These are phyloP conservation scores for Amiota mariae DNA, from an alignment of 2,888 invertebrate genomes.

Conservation along the genomic window DNA sequence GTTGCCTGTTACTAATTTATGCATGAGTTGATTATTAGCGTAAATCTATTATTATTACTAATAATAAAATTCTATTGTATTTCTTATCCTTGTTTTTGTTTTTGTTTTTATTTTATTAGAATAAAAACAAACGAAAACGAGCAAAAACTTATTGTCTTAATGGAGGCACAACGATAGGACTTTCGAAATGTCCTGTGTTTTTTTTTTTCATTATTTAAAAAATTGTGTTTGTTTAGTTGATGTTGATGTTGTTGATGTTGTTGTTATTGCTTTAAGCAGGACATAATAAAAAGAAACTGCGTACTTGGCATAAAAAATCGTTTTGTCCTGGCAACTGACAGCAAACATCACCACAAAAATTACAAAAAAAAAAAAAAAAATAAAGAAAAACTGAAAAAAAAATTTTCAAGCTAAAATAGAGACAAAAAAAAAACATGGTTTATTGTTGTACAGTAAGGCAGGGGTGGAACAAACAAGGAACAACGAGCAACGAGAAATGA, in stretches of 20 bases:
- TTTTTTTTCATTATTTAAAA: background rate
- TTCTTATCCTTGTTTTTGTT: background rate
- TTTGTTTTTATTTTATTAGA: background rate
- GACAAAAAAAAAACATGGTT: background rate
- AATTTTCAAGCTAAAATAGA: background rate
- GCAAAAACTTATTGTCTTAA: constrained; percentile 15
- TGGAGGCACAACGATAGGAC: background rate
- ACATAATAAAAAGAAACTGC: constrained; percentile 58
- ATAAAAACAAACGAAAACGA: background rate
- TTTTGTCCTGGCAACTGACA: constrained; percentile 56
- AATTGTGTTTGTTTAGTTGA: background rate
- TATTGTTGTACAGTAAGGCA: background rate
- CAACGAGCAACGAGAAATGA: background rate
- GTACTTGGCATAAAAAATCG: constrained; percentile 67
- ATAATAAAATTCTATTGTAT: background rate
- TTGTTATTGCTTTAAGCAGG: constrained; percentile 20
- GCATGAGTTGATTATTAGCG: constrained; percentile 49
- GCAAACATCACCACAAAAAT: constrained; percentile 54
- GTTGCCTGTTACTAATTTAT: constrained; percentile 54
- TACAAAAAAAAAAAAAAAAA: constrained; percentile 16
- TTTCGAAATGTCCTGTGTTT: background rate
- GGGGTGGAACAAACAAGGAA: constrained; percentile 14
- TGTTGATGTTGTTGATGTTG: background rate
- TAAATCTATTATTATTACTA: constrained; percentile 9
- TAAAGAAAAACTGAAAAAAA: background rate